These are phyloP conservation scores for Adineta ricciae DNA, from an alignment of 2,888 invertebrate genomes.

Conservation along the genomic window DNA sequence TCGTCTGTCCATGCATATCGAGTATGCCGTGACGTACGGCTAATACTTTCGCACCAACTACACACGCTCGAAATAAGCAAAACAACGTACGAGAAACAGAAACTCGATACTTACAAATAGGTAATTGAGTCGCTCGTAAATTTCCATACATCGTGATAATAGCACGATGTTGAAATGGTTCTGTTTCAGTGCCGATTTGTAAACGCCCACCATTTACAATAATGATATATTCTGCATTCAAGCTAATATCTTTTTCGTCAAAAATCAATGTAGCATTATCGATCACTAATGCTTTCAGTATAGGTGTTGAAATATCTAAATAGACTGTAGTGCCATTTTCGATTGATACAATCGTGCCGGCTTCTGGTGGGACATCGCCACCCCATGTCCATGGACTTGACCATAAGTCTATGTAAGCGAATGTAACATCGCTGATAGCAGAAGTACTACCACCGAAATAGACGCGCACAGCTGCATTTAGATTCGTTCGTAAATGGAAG, in stretches of 20 bases:
- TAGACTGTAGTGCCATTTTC: constrained; percentile 41
- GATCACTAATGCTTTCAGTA: constrained; percentile 44
- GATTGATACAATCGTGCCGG: constrained; percentile 43
- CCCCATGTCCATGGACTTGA: constrained; percentile 43
- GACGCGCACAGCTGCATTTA: not conserved
- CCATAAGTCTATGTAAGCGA: constrained; percentile 44
- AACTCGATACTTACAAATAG: constrained; percentile 21
- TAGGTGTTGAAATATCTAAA: constrained; percentile 42
- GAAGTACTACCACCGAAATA: too few relatives aligned
- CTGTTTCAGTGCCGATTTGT: constrained; percentile 34
- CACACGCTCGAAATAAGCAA: not conserved
- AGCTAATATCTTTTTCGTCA: constrained; percentile 32
- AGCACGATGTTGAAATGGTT: constrained; percentile 34
- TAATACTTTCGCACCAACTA: constrained; percentile 40
- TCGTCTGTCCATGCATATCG: constrained; percentile 42
- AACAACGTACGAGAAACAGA: not conserved
- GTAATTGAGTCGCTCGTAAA: constrained; percentile 33
- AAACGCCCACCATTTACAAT: constrained; percentile 33
- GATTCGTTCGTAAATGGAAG: not conserved
- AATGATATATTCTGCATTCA: constrained; percentile 34
- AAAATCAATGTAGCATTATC: constrained; percentile 39
- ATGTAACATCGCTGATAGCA: constrained; percentile 36
- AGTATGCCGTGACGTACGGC: constrained; percentile 44
- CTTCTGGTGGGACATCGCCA: constrained; percentile 38
- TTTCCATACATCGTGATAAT: constrained; percentile 35